A percentile compares a stretch with the other conserved stretches of the same genome.
These are phyloP conservation scores for Xylocopa sonorina DNA, from an alignment of 1,140 invertebrate species.

Conservation along the genomic window DNA sequence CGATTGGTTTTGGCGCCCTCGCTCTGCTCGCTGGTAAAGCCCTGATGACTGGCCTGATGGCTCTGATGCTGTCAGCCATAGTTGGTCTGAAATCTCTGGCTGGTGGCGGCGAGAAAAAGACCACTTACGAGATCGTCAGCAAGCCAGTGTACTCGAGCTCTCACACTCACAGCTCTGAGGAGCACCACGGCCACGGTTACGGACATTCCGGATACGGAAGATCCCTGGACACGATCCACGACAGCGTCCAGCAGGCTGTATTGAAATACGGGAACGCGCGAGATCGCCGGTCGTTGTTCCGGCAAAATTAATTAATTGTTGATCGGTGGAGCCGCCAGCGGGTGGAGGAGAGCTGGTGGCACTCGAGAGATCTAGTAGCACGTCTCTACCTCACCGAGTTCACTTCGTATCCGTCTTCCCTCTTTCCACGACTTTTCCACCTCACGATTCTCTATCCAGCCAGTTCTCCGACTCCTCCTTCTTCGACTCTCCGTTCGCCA, in stretches of 20 bases:
- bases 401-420: conserved; percentile 30
- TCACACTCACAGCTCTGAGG: conserved; percentile 88
- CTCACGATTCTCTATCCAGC: conserved; percentile 11
- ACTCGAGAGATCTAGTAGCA: conserved; percentile 55
- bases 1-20: conserved; percentile 88
- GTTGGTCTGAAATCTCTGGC: conserved; percentile 89
- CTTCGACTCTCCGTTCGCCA: neutral
- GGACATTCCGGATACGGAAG: conserved; percentile 83
- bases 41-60: conserved; percentile 91
- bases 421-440: conserved; percentile 22
- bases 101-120: conserved; percentile 86
- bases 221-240: conserved; percentile 79
- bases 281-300: conserved; percentile 70
- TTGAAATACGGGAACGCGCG: conserved; percentile 78
- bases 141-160: conserved; percentile 89
- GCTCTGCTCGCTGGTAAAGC: conserved; percentile 92
- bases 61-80: conserved; percentile 89
- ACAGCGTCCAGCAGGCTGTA: conserved; percentile 75
- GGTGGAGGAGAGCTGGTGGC: conserved; percentile 9
- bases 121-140: conserved; percentile 91
- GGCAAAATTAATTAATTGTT: conserved; percentile 47
- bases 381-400: conserved; percentile 64
- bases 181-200: conserved; percentile 83
- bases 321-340: conserved; percentile 9
- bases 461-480: neutral